These are phyloP conservation scores for Bellardia bayeri DNA, from an alignment of 2,888 invertebrate species.

Conservation along the genomic window DNA sequence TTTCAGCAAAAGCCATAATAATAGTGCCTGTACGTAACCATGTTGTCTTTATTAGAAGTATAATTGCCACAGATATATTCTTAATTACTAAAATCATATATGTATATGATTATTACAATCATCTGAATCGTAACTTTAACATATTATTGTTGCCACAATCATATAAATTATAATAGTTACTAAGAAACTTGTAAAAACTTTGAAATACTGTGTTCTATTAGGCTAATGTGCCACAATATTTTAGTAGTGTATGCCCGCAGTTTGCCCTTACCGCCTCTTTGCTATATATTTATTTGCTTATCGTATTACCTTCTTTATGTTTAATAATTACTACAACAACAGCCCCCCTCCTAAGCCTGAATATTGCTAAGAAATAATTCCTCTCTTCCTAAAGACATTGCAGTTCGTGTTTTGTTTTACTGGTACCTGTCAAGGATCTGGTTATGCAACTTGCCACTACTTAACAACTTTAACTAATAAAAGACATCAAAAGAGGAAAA, in stretches of 20 bases:
- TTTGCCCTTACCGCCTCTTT: background rate
- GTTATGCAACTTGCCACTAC: conserved; percentile 50
- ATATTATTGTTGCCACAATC: too few species aligned
- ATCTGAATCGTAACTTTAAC: too few species aligned
- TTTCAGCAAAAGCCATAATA: too few species aligned
- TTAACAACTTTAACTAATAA: background rate
- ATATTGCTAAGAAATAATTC: background rate
- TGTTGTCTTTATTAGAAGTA: too few species aligned
- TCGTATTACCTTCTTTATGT: background rate
- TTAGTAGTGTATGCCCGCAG: background rate
- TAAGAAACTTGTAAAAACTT: too few species aligned
- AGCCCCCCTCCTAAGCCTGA: background rate
- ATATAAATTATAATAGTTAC: too few species aligned
- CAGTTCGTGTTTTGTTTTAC: conserved; percentile 10
- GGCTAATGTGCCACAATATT: too few species aligned
- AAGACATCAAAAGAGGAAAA: background rate
- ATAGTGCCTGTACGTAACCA: too few species aligned
- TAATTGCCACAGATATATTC: too few species aligned
- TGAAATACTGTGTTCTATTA: too few species aligned
- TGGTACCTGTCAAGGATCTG: conserved; percentile 53
- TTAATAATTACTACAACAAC: background rate
- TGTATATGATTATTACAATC: too few species aligned
- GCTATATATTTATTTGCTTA: background rate
- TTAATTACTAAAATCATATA: too few species aligned
- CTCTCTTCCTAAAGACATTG: conserved; percentile 14